Evolutionary conservation across 2,797 vertebrate species (phyloP), one percentile per base, ranked within the genome.

Genomic region (Nyctalus aviator): DNA sequence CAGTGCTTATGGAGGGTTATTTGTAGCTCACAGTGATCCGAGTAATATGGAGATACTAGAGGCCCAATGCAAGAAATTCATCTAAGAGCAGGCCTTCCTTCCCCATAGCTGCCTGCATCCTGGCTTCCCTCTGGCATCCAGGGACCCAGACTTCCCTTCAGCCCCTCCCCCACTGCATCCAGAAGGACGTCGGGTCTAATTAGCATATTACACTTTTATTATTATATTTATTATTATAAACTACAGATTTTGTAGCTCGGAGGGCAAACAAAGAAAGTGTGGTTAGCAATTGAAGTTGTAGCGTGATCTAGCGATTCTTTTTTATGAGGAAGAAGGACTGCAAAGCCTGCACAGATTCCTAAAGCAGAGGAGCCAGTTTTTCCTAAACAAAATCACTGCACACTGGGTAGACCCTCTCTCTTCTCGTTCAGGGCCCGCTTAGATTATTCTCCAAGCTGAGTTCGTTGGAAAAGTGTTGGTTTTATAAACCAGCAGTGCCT

Each of bases 1-100:
- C 87, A 62, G 3, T 55, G 82, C 91, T 94, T 72, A 85, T 41
- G 27, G 14, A 64, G 57, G 68, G 50, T 94, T 78, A n/a, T 87
- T 35, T 53, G 64, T 27, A 77, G 81, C 48, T 90, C 73, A 71
- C 83, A 50, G 72, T 32, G 76, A 73, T 91, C 68, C 94, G 5
- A 17, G 53, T 88, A 76, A 76, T 55, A 64, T 50, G 73, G 81
- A 82, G 71, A 23, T 32, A 41, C 57, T 59, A 59, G 55, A 57
- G 23, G 55, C 55, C 10, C 23, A 23, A 57, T 57, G 23, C 55
- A 25, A 0, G 4, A 57, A 57, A 57, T 57, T 57, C 23, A 1
- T 25, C 21, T 9, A 57, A 57, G 23, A 25, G 8, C 23, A 57
- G 8, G 9, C 55, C 55, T 57, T 57, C 55, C 23, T 12, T 11